Evolutionary conservation across 2,888 invertebrate genomes (phyloP), one percentile per base, ranked within the genome.

Genomic region (Aleiodes leptofemur): DNA sequence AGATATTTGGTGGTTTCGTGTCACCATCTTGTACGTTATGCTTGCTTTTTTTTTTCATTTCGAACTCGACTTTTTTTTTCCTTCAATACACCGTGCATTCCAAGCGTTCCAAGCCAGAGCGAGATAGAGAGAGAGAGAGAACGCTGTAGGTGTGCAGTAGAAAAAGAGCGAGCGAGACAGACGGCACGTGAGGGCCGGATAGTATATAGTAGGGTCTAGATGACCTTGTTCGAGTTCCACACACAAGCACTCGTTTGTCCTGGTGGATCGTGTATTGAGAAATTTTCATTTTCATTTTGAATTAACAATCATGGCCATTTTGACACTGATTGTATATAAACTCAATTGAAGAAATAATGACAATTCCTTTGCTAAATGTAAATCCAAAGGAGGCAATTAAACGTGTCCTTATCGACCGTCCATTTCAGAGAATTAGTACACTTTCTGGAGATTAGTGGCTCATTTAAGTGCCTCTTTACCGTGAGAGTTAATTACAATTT

Each of bases 201-300:
- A 81, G 80, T 76, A 78, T 76, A 78, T 79, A 69, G 79, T 72
- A 84, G 83, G 84, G 83, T 81, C 80, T 74, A 77, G 72, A 51
- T 82, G 83, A 83, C 85, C 85, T 86, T 84, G 84, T 78, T 82
- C 79, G 83, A 82, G 79, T 73, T 76, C 78, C n/a, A 50, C 38
- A 69, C 76, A 69, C 43, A 53, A 38, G 53, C 51, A 34, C 14
- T 76, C 69, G 69, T 77, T 43, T 38, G 66, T 51, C 43, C 56
- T 9, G 43, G 50, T 55, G 29, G 43, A 31, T 48, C 16, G 11
- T 7, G n/a, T 16, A 48, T 73, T 57, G 56, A 53, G 53, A 51
- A 16, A 64, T 64, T 16, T 51, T 51, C 48, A 23, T 66, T 51
- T 64, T 68, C n/a, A 4, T 50, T 50, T 68, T 14, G 61, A 61